Conservation (phyloP, 37 sponge, comb jelly and placozoan genomes). For the Oopsacas minuta region DNA sequence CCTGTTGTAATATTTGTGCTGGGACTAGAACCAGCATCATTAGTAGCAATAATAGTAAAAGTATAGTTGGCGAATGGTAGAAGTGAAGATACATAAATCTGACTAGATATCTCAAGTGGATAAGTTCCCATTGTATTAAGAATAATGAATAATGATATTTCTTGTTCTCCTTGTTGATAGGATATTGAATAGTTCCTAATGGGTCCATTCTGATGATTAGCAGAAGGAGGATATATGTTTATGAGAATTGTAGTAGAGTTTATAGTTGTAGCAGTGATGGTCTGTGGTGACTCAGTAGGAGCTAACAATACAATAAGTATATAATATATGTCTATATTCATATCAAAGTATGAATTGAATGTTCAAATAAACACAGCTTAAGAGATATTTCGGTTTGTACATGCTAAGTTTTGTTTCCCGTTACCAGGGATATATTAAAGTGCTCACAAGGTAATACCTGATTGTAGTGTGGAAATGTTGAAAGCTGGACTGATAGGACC, state of each 20-base stretch:
- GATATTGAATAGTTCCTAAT: neutral
- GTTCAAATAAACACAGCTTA: too few species aligned
- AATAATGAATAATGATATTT: neutral
- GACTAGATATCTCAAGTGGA: neutral
- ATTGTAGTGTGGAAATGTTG: neutral
- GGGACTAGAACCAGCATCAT: neutral
- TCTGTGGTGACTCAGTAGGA: neutral
- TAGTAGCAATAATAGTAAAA: neutral
- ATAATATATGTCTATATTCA: too few species aligned
- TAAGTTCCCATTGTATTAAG: neutral
- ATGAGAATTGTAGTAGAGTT: neutral
- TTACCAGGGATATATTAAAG: too few species aligned
- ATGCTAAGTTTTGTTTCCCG: too few species aligned
- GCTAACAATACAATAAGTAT: neutral
- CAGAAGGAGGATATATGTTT: neutral
- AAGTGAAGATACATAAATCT: neutral
- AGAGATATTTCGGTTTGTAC: too few species aligned
- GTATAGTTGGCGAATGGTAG: neutral
- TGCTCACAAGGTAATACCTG: too few species aligned
- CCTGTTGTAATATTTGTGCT: neutral
- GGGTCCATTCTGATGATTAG: conserved; percentile 4
- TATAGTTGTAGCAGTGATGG: neutral
- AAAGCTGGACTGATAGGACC: neutral
- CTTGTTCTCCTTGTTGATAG: too few species aligned
- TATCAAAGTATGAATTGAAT: too few species aligned